Base-by-base conservation (phyloP, 2,797 vertebrate species). In the Gila robusta region DNA sequence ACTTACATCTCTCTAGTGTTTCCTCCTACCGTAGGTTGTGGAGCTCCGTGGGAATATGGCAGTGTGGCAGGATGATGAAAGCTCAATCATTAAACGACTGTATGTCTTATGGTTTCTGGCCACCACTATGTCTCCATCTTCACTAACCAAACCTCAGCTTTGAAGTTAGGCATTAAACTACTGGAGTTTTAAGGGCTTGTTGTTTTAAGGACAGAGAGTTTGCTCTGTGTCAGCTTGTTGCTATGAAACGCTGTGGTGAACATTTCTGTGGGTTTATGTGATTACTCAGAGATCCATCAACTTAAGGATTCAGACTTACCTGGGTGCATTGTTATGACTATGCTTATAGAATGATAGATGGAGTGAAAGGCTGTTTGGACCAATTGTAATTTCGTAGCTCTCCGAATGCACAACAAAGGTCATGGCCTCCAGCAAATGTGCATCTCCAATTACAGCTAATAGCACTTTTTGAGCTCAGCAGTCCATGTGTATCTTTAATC, bases 121-220 rank as follows among this genome's bases (percentile, higher is more conserved):
- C 81, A 82, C 74, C 82, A 56, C 79, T 72, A 32, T 74, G 84
- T 91, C 89, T 89, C 87, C 86, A 83, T 90, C 85, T 78, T 56
- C 82, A 79, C 79, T 83, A 88, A 89, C 74, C 86, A 86, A 90
- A 89, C 89, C 85, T 88, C 83, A 89, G 77, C 83, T 86, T 88
- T 89, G 86, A 86, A 87, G 83, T 86, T 76, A 87, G 87, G 76
- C 64, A 77, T 49, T 86, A 71, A 89, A 88, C 89, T 87, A 88
- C 56, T 79, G 67, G 59, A 73, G 64, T 67, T 79, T 76, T 82
- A 86, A 54, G 72, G 83, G 79, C 84, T 81, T 83, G 87, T 87
- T 81, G 85, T 86, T 91, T 87, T 84, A 88, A 89, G 71, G 90
- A 81, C 81, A 83, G 59, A 28, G 39, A 81, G 87, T 85, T 39